A percentile compares a stretch with the other conserved stretches of the same genome.
Conservation (phyloP, 1,140 invertebrate species). For the Neodiprion virginianus region DNA sequence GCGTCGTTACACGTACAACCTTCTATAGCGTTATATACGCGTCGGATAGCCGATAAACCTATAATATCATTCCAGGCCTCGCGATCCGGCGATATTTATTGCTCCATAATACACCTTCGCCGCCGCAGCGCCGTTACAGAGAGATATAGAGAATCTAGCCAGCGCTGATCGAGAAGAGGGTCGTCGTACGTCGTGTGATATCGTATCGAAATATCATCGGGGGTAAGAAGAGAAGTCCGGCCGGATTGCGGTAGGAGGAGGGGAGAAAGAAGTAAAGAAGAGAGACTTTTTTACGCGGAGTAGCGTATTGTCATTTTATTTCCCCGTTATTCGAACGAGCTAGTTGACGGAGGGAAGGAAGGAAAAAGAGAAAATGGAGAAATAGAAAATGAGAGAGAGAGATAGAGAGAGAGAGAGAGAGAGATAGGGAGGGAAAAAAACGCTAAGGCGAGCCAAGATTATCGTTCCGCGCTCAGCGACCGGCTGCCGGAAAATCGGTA, state of each 20-base stretch:
- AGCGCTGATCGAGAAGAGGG: neutral
- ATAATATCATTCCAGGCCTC: neutral
- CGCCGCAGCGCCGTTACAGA: neutral
- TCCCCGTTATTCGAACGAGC: slow-evolving; percentile 38
- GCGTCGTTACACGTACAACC: neutral
- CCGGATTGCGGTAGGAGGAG: slow-evolving; percentile 10
- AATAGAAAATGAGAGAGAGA: neutral
- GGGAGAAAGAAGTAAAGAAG: slow-evolving; percentile 12
- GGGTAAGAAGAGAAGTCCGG: too few species aligned
- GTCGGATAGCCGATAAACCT: neutral
- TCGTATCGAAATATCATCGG: neutral
- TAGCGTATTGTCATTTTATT: slow-evolving; percentile 37
- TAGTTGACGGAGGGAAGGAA: slow-evolving; percentile 32
- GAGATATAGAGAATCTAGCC: neutral
- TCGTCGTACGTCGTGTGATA: neutral
- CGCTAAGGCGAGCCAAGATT: neutral
- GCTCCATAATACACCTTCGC: neutral
- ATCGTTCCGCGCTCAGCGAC: neutral
- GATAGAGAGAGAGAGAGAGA: neutral
- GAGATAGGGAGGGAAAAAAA: neutral
- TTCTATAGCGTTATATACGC: neutral
- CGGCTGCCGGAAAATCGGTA: neutral
- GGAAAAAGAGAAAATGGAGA: too few species aligned
- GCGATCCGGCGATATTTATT: neutral
- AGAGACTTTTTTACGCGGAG: slow-evolving; percentile 3